Conservation (phyloP, 1,140 invertebrate species). For the Lordiphosa mommai region DNA sequence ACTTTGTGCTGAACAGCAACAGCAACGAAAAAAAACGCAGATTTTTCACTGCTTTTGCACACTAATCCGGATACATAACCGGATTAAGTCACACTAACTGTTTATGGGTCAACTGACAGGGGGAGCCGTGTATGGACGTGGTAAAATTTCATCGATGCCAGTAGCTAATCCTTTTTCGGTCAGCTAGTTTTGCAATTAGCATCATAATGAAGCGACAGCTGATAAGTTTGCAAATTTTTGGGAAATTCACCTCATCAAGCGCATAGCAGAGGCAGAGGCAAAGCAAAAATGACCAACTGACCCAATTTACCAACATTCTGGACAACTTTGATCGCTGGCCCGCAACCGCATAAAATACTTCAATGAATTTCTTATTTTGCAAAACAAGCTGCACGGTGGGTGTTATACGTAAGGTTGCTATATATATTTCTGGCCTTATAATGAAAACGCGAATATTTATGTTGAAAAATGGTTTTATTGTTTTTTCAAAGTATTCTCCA, state of each 20-base stretch:
- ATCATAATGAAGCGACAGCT: slow-evolving; percentile 62
- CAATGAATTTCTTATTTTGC: slow-evolving; percentile 36
- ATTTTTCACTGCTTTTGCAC: slow-evolving; percentile 1
- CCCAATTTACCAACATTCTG: slow-evolving; percentile 37
- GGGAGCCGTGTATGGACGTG: not conserved
- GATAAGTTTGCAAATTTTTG: slow-evolving; percentile 40
- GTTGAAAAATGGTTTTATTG: no score
- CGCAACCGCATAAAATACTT: slow-evolving; percentile 24
- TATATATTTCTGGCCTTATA: no score
- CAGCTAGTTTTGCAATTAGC: slow-evolving; percentile 46
- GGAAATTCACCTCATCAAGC: slow-evolving; percentile 40
- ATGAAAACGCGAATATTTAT: no score
- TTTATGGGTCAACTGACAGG: slow-evolving; percentile 50
- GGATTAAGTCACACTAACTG: slow-evolving; percentile 53
- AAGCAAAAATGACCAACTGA: slow-evolving; percentile 49
- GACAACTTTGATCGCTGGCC: slow-evolving; percentile 47
- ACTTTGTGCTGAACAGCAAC: slow-evolving; percentile 9
- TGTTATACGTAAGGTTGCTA: not conserved
- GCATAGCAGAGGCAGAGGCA: not conserved
- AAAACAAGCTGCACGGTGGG: not conserved
- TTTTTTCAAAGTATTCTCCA: no score
- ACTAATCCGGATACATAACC: slow-evolving; percentile 60
- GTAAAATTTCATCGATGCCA: slow-evolving; percentile 15
- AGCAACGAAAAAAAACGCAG: slow-evolving; percentile 15
- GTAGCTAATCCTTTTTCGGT: slow-evolving; percentile 46